Percentiles rank a stretch among this genome's conserved stretches.
phyloP scores from a whole-genome alignment of 2,888 invertebrate species.

The Bembecia ichneumoniformis region DNA sequence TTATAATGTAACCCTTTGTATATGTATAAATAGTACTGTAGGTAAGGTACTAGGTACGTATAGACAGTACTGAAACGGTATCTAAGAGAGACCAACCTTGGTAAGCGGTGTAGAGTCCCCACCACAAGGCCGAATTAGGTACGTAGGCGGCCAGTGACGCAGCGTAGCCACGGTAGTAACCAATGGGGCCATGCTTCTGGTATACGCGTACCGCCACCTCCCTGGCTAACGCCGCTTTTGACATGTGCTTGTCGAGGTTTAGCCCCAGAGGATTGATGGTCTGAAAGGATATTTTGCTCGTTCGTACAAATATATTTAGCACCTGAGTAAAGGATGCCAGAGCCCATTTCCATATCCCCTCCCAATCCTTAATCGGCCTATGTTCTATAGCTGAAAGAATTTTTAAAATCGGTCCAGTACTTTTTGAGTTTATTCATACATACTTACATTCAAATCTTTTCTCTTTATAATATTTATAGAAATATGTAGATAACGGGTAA shows the following conservation, averaged over 20 bases:
- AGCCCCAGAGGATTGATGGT: slow-evolving; percentile 84
- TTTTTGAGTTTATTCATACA: too few species aligned
- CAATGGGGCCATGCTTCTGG: slow-evolving; percentile 83
- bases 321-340: too few species aligned
- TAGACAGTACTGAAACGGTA: neutral
- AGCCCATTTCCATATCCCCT: too few species aligned
- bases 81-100: slow-evolving; percentile 76
- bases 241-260: slow-evolving; percentile 72
- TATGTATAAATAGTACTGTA: too few species aligned
- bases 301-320: too few species aligned
- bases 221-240: slow-evolving; percentile 77
- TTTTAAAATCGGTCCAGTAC: too few species aligned
- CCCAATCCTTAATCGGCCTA: too few species aligned
- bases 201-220: slow-evolving; percentile 86
- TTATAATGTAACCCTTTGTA: too few species aligned
- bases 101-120: slow-evolving; percentile 94
- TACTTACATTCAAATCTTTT: too few species aligned
- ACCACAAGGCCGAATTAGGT: slow-evolving; percentile 98
- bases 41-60: too few species aligned
- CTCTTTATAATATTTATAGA: too few species aligned
- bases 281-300: slow-evolving; percentile 17
- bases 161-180: slow-evolving; percentile 94
- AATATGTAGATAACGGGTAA: neutral
- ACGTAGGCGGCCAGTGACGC: slow-evolving; percentile 95
- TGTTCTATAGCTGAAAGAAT: too few species aligned